A percentile compares a stretch with the other conserved stretches of the same genome.
phyloP scores from a whole-genome alignment of 2,888 invertebrate species.

The Drosophila formosana region DNA sequence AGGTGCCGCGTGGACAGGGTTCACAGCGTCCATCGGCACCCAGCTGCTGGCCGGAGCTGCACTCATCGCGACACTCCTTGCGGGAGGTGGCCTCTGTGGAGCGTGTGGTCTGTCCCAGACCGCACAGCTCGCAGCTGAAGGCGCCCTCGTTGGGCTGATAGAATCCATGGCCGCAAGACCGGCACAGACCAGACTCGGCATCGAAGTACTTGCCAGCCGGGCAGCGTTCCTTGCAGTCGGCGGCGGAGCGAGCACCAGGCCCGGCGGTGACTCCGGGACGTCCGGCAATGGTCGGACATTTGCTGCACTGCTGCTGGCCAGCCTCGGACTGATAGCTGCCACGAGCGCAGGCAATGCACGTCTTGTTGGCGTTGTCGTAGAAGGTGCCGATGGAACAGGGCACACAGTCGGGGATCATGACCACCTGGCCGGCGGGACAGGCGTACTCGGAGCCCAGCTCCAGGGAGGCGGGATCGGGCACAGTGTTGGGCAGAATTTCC shows the following conservation, averaged over 20 bases:
- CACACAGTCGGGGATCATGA: slow-evolving; percentile 96
- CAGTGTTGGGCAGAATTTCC: slow-evolving; percentile 96
- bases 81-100: slow-evolving; percentile 94
- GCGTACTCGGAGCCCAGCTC: slow-evolving; percentile 95
- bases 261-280: slow-evolving; percentile 94
- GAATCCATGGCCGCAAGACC: slow-evolving; percentile 97
- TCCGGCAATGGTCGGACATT: slow-evolving; percentile 96
- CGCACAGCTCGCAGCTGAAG: slow-evolving; percentile 94
- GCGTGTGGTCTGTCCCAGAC: slow-evolving; percentile 95
- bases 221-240: slow-evolving; percentile 96
- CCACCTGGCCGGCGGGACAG: slow-evolving; percentile 96
- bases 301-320: slow-evolving; percentile 94
- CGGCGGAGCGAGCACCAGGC: slow-evolving; percentile 93
- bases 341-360: slow-evolving; percentile 93
- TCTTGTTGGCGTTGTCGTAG: slow-evolving; percentile 91
- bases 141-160: slow-evolving; percentile 96
- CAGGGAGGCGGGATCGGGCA: slow-evolving; percentile 96
- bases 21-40: slow-evolving; percentile 96
- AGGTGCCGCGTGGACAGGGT: slow-evolving; percentile 95
- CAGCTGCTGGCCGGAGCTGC: slow-evolving; percentile 91
- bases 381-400: slow-evolving; percentile 96
- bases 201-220: slow-evolving; percentile 97
- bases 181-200: slow-evolving; percentile 93
- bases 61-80: slow-evolving; percentile 96
- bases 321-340: slow-evolving; percentile 98